Percentiles rank a stretch among this genome's conserved stretches.
phyloP scores from a whole-genome alignment of 1,140 invertebrate species.

The Delia radicum region DNA sequence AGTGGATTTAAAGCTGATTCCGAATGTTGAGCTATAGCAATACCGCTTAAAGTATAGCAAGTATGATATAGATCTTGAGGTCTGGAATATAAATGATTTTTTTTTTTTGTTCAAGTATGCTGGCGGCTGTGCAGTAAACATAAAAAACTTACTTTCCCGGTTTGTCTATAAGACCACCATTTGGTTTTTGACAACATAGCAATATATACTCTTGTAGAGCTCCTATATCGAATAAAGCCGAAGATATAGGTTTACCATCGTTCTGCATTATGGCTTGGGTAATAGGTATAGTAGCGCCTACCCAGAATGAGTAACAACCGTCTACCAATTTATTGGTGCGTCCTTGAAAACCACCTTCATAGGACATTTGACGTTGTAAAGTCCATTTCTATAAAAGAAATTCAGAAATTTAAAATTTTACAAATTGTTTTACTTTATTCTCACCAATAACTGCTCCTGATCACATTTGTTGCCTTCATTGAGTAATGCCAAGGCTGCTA shows the following conservation, averaged over 20 bases:
- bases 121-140: constrained; percentile 17
- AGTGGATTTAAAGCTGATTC: constrained; percentile 57
- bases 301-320: constrained; percentile 99
- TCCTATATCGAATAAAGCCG: constrained; percentile 72
- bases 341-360: constrained; percentile 92
- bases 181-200: constrained; percentile 85
- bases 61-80: constrained; percentile 92
- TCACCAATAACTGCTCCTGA: constrained; percentile 73
- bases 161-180: constrained; percentile 94
- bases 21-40: constrained; percentile 90
- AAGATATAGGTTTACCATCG: constrained; percentile 51
- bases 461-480: constrained; percentile 79
- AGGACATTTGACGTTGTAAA: constrained; percentile 83
- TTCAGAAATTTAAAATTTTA: constrained; percentile 6
- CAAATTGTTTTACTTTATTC: constrained; percentile 27
- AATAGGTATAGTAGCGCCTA: constrained; percentile 85
- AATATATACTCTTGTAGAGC: constrained; percentile 95
- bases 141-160: constrained; percentile 78
- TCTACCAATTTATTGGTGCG: constrained; percentile 98
- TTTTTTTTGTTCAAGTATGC: constrained; percentile 81
- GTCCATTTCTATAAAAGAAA: constrained; percentile 69
- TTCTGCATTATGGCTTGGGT: constrained; percentile 64
- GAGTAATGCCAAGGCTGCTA: constrained; percentile 84
- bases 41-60: constrained; percentile 93
- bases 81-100: constrained; percentile 61